Conservation (phyloP, 2,797 vertebrate species). For the Perodicticus potto region DNA sequence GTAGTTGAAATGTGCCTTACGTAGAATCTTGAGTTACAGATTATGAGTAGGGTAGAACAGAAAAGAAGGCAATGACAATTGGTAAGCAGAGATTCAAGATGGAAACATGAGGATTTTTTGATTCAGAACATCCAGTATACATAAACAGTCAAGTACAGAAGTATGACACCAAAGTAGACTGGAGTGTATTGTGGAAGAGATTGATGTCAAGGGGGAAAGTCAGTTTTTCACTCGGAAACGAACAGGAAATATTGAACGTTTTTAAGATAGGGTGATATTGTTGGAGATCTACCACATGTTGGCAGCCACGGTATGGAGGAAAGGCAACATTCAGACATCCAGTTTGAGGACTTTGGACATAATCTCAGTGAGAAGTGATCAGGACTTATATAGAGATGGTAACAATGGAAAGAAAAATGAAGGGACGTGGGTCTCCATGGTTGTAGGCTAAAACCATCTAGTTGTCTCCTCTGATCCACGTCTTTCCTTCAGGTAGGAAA, state of each 20-base stretch:
- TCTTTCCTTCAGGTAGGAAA: neutral
- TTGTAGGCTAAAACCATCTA: neutral
- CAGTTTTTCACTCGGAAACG: neutral
- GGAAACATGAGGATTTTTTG: neutral
- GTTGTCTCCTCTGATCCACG: neutral
- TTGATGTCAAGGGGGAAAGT: neutral
- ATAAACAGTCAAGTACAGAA: neutral
- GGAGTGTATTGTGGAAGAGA: neutral
- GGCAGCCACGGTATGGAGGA: neutral
- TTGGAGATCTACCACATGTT: neutral
- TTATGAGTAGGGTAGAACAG: neutral
- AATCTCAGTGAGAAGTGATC: neutral
- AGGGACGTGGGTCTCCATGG: neutral
- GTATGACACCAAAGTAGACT: neutral
- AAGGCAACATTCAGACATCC: neutral
- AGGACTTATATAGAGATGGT: neutral
- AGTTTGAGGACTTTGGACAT: neutral
- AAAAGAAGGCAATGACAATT: neutral
- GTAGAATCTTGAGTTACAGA: neutral
- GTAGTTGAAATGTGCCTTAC: neutral
- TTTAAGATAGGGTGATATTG: neutral
- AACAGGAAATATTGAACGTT: neutral
- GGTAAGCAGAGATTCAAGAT: neutral
- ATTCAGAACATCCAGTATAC: neutral
- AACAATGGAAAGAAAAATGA: neutral